A percentile compares a stretch with the other conserved stretches of the same genome.
Conservation (phyloP, 2,888 invertebrate species). For the Standfussiana lucernea region DNA sequence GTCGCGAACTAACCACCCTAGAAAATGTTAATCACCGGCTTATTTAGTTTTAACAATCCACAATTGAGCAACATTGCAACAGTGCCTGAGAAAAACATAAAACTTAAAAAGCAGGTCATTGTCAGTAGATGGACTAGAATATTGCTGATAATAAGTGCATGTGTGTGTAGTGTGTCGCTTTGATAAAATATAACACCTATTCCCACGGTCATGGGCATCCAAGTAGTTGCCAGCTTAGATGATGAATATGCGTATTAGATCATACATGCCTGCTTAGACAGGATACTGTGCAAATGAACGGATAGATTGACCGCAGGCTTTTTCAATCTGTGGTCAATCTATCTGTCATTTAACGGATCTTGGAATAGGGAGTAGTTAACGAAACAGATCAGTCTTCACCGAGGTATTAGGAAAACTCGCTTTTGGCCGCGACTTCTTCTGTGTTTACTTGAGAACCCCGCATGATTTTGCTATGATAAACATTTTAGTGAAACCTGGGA, state of each 20-base stretch:
- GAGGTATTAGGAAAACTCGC: background rate
- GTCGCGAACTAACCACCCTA: constrained; percentile 33
- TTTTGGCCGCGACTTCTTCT: background rate
- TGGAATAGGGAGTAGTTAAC: background rate
- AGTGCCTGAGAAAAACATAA: constrained; percentile 72
- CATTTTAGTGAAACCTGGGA: background rate
- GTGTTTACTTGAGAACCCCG: background rate
- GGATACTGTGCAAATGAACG: background rate
- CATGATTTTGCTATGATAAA: background rate
- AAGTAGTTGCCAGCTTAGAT: background rate
- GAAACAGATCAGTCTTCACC: background rate
- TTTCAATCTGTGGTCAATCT: constrained; percentile 26
- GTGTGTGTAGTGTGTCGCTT: constrained; percentile 17
- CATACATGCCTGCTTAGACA: background rate
- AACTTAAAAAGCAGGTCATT: constrained; percentile 84
- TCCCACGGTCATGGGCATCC: constrained; percentile 15
- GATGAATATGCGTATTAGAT: background rate
- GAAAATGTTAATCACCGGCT: constrained; percentile 50
- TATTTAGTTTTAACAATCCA: constrained; percentile 50
- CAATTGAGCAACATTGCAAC: constrained; percentile 68
- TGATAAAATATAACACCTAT: constrained; percentile 25
- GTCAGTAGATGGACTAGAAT: constrained; percentile 67
- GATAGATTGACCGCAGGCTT: constrained; percentile 12
- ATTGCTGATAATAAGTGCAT: constrained; percentile 46
- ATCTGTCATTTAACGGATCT: constrained; percentile 6